Conservation (phyloP, 2,888 invertebrate species). For the Drosophila austrosaltans region DNA sequence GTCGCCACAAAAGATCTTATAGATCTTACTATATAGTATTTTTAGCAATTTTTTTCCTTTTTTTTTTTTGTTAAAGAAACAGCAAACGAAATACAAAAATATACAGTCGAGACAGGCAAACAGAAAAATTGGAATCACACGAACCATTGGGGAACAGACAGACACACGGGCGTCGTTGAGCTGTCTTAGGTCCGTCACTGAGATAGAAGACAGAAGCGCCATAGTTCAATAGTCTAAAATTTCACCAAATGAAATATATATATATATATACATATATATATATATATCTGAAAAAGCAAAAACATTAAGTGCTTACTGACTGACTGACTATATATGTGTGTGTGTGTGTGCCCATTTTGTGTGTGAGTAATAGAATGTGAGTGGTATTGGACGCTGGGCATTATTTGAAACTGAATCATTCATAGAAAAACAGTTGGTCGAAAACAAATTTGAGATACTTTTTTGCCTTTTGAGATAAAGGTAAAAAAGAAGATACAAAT, state of each 20-base stretch:
- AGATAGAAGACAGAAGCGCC: constrained; percentile 41
- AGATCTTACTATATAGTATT: constrained; percentile 55
- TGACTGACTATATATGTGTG: constrained; percentile 50
- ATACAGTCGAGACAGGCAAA: constrained; percentile 43
- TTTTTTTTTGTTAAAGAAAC: constrained; percentile 12
- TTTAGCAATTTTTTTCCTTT: constrained; percentile 44
- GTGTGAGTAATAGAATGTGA: constrained; percentile 36
- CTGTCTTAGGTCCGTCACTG: constrained; percentile 27
- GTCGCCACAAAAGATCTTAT: constrained; percentile 64
- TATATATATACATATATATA: constrained; percentile 18
- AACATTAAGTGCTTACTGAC: constrained; percentile 62
- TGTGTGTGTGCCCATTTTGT: constrained; percentile 29
- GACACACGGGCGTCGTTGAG: constrained; percentile 67
- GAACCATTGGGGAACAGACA: constrained; percentile 49
- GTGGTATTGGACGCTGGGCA: constrained; percentile 17
- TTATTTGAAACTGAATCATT: constrained; percentile 23
- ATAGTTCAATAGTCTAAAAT: constrained; percentile 75
- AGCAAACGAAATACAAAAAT: constrained; percentile 31
- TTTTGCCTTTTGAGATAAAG: neutral
- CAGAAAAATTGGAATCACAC: constrained; percentile 37
- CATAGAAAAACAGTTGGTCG: constrained; percentile 10
- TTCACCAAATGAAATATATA: constrained; percentile 51
- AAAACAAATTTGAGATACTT: neutral
- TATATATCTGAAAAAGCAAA: constrained; percentile 29
- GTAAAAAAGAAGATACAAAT: constrained; percentile 1